A percentile compares a stretch with the other conserved stretches of the same genome.
phyloP scores from a whole-genome alignment of 1,140 invertebrate species.

The Bombus vancouverensis region DNA sequence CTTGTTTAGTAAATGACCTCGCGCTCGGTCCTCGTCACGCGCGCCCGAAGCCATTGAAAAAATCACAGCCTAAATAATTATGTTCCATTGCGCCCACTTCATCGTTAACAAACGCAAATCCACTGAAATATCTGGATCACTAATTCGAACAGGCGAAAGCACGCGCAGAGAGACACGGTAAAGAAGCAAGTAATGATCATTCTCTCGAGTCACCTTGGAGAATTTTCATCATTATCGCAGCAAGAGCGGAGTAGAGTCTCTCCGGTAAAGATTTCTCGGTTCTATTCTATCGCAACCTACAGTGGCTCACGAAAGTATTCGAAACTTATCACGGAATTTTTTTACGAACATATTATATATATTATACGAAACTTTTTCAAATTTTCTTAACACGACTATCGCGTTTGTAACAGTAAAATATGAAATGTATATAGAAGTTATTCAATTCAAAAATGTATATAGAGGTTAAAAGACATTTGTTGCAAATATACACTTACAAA shows the following conservation, averaged over 20 bases:
- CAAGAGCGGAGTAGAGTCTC: neutral
- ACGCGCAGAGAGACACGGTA: neutral
- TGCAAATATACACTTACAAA: too few relatives aligned
- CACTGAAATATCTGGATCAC: constrained; percentile 23
- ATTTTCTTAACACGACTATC: too few relatives aligned
- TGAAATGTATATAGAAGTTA: too few relatives aligned
- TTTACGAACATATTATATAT: too few relatives aligned
- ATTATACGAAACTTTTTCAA: too few relatives aligned
- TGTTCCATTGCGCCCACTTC: constrained; percentile 1
- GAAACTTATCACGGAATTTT: too few relatives aligned
- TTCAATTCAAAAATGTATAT: too few relatives aligned
- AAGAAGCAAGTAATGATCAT: constrained; percentile 29
- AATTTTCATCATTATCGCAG: constrained; percentile 38
- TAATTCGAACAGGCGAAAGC: neutral
- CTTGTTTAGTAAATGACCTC: constrained; percentile 29
- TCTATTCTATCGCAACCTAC: neutral
- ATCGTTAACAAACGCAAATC: constrained; percentile 21
- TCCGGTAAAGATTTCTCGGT: constrained; percentile 3
- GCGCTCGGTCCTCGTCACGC: too few relatives aligned
- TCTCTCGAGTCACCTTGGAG: neutral
- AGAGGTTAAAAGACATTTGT: too few relatives aligned
- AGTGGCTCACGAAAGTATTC: too few relatives aligned
- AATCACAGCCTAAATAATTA: constrained; percentile 37
- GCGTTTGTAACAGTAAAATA: too few relatives aligned
- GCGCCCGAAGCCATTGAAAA: neutral